These are phyloP conservation scores for Meloidogyne chitwoodi DNA, from an alignment of 1,140 invertebrate species.

Conservation along the genomic window DNA sequence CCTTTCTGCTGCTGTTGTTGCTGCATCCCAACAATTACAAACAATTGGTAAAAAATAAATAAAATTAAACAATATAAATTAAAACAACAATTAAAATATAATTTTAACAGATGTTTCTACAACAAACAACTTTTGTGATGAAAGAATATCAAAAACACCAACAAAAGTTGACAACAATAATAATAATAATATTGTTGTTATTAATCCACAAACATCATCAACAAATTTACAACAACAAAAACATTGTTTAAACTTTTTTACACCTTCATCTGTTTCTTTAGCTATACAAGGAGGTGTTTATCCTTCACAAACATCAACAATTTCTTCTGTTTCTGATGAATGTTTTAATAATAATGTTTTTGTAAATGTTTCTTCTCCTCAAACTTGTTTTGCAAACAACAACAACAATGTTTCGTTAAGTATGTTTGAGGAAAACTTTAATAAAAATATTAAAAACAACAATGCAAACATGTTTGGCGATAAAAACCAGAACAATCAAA, in stretches of 20 bases:
- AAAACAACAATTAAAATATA: background rate
- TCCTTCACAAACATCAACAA: background rate
- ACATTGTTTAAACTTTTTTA: constrained; percentile 1
- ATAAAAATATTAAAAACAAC: constrained; percentile 8
- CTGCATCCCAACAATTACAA: constrained; percentile 5
- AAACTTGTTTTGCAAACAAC: too few species aligned
- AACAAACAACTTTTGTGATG: background rate
- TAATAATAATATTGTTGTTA: background rate
- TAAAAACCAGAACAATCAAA: background rate
- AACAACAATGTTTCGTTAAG: background rate
- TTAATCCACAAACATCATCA: background rate
- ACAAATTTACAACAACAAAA: background rate
- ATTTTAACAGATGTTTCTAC: background rate
- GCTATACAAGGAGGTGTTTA: constrained; percentile 11
- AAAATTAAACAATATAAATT: background rate
- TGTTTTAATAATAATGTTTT: background rate
- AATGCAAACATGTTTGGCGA: background rate
- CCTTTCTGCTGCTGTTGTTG: constrained; percentile 4
- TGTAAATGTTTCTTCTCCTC: background rate
- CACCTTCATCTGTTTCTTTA: constrained; percentile 9
- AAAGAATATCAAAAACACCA: background rate
- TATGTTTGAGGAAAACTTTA: background rate
- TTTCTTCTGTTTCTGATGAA: background rate
- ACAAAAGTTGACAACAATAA: background rate
- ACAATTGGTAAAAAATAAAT: background rate